A percentile compares a stretch with the other conserved stretches of the same genome.
Conservation (phyloP, 2,888 invertebrate species). For the Patella pellucida region DNA sequence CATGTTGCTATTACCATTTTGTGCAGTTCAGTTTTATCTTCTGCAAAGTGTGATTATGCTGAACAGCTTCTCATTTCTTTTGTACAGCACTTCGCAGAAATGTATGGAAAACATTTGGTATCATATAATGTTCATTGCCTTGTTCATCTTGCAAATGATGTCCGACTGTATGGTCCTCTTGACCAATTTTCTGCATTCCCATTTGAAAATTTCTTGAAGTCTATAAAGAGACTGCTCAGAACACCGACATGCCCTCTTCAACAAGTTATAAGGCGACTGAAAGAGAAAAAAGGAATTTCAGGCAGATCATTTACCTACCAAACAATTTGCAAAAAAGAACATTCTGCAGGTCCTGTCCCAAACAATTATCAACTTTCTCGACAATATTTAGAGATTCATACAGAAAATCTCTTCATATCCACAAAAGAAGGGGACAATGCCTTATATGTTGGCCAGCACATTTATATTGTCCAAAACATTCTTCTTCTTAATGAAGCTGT, state of each 20-base stretch:
- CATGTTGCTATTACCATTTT: slow-evolving; percentile 42
- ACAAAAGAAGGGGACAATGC: background rate
- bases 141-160: slow-evolving; percentile 16
- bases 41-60: slow-evolving; percentile 28
- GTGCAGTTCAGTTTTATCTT: slow-evolving; percentile 21
- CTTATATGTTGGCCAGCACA: background rate
- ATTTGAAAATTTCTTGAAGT: background rate
- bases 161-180: background rate
- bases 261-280: background rate
- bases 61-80: slow-evolving; percentile 36
- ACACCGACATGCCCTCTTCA: background rate
- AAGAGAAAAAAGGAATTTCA: background rate
- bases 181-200: background rate
- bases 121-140: slow-evolving; percentile 16
- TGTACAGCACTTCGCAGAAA: slow-evolving; percentile 31
- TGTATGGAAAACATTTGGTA: slow-evolving; percentile 32
- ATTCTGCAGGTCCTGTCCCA: background rate
- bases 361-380: background rate
- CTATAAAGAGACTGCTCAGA: background rate
- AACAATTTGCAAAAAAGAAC: background rate
- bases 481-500: background rate
- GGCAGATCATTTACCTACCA: background rate
- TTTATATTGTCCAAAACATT: background rate
- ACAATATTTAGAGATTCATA: background rate
- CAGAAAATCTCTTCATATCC: background rate